Evolutionary conservation across 2,113 vertebrate genomes (phyloP).

Genomic region (Eulacestoma nigropectus): DNA sequence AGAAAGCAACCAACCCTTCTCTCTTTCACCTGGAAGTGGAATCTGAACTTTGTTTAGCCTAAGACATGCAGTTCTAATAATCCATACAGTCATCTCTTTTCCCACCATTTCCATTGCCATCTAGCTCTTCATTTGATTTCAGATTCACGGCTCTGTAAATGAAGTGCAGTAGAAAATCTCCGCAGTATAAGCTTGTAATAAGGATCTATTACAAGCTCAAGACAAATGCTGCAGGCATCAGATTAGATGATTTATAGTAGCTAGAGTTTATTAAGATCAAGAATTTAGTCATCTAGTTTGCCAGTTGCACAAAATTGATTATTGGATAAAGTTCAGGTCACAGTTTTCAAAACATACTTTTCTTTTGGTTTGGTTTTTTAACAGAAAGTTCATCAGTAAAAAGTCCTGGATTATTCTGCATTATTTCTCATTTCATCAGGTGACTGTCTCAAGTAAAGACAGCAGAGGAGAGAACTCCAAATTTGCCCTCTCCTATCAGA

Average conservation of each 20-base stretch:
- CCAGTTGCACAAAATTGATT: neutral
- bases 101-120: neutral
- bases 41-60: neutral
- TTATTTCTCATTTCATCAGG: neutral
- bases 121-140: neutral
- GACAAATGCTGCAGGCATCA: neutral
- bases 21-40: neutral
- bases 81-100: neutral
- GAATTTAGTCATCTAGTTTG: neutral
- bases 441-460: neutral
- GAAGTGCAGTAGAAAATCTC: neutral
- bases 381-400: neutral
- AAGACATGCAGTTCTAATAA: neutral
- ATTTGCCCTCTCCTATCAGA: neutral
- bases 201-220: neutral
- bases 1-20: neutral
- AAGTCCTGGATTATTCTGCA: neutral
- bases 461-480: neutral
- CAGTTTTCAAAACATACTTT: neutral
- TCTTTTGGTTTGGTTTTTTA: neutral
- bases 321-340: neutral
- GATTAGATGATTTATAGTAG: neutral
- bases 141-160: neutral
- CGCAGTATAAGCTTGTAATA: neutral
- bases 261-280: neutral